These are phyloP conservation scores for Eilema depressum DNA, from an alignment of 2,888 invertebrate genomes.

Conservation along the genomic window DNA sequence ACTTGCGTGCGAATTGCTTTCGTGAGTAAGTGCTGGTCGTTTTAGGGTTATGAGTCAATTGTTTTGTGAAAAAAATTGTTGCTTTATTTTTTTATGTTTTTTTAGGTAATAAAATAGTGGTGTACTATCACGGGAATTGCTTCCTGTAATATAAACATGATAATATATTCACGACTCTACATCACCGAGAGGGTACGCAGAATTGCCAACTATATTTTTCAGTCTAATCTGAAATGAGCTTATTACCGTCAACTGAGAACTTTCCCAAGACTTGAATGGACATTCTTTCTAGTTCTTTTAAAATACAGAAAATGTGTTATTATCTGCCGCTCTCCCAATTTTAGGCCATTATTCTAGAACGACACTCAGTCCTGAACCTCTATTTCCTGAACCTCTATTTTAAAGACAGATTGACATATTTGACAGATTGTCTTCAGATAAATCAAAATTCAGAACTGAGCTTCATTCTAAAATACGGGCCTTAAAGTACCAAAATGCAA, in stretches of 20 bases:
- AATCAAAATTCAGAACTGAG: no score
- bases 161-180: not conserved
- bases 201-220: not conserved
- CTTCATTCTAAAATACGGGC: no score
- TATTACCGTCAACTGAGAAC: not conserved
- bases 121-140: not conserved
- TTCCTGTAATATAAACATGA: not conserved
- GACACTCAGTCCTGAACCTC: no score
- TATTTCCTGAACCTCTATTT: no score
- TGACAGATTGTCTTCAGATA: no score
- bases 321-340: not conserved
- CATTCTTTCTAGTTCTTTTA: not conserved
- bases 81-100: not conserved
- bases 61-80: conserved; percentile 2
- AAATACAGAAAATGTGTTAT: not conserved
- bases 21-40: conserved; percentile 30
- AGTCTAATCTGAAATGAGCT: not conserved
- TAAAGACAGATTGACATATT: no score
- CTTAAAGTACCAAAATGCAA: conserved; percentile 17
- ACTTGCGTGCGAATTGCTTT: conserved; percentile 46
- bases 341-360: no score
- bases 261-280: no score
- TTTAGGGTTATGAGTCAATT: conserved; percentile 25
- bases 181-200: not conserved
- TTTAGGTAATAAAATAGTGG: not conserved